Percentiles rank a stretch among this genome's conserved stretches.
Conservation (phyloP, 2,888 invertebrate species). For the Nasonovia ribisnigri region DNA sequence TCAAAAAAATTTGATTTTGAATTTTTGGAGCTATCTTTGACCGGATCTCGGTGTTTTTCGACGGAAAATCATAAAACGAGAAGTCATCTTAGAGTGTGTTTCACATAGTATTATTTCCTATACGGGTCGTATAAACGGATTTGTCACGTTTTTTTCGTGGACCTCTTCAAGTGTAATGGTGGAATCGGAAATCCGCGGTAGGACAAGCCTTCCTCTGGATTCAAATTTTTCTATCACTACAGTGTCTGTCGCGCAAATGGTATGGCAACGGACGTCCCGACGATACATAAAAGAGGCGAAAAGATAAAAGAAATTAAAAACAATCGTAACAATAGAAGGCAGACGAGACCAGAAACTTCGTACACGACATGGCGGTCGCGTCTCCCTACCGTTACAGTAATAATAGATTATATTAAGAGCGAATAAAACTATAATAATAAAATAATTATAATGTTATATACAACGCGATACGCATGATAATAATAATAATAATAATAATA, state of each 20-base stretch:
- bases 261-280: background rate
- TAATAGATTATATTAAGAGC: background rate
- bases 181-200: background rate
- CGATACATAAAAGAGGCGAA: too few species aligned
- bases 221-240: background rate
- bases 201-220: background rate
- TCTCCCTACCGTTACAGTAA: background rate
- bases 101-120: too few species aligned
- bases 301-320: background rate
- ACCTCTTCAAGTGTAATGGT: background rate
- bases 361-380: background rate
- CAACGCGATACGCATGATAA: background rate
- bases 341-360: background rate
- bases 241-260: constrained; percentile 29
- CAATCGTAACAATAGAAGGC: background rate
- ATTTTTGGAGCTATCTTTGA: too few species aligned
- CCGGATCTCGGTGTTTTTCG: too few species aligned
- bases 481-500: constrained; percentile 1
- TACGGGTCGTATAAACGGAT: too few species aligned
- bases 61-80: too few species aligned
- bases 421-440: background rate
- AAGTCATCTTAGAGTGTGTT: too few species aligned
- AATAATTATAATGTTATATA: background rate
- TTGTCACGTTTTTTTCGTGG: too few species aligned
- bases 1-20: too few species aligned